A percentile compares a stretch with the other conserved stretches of the same genome.
Evolutionary conservation across 2,113 vertebrate genomes (phyloP).

Genomic region (Lagopus leucura): DNA sequence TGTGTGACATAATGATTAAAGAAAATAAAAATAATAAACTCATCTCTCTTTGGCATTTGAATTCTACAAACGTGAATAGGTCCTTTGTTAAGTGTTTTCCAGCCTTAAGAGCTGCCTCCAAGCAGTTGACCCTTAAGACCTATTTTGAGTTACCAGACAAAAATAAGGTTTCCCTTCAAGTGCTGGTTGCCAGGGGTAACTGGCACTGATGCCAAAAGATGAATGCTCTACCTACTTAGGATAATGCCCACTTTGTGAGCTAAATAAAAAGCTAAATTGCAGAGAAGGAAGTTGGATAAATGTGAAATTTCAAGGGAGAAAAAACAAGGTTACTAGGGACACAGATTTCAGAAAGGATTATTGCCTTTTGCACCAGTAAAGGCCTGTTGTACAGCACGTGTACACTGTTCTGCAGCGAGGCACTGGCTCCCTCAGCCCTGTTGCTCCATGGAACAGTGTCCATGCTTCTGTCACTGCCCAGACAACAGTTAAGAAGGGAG

Average conservation of each 20-base stretch:
- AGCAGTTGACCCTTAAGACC: slow-evolving; percentile 73
- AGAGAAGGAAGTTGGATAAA: slow-evolving; percentile 73
- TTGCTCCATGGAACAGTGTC: neutral
- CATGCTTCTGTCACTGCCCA: neutral
- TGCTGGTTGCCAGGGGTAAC: slow-evolving; percentile 82
- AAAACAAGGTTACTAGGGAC: slow-evolving; percentile 46
- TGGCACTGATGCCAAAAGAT: slow-evolving; percentile 73
- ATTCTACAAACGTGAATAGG: slow-evolving; percentile 54
- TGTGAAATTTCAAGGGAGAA: slow-evolving; percentile 72
- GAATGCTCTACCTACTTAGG: slow-evolving; percentile 80
- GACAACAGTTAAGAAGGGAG: neutral
- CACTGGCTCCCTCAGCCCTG: neutral
- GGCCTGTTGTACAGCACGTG: neutral
- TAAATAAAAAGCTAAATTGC: slow-evolving; percentile 83
- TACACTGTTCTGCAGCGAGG: neutral
- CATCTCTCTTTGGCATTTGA: slow-evolving; percentile 3
- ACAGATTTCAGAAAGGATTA: slow-evolving; percentile 42
- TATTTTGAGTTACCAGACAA: slow-evolving; percentile 73
- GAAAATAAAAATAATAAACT: neutral
- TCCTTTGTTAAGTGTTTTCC: slow-evolving; percentile 42
- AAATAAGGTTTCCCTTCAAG: slow-evolving; percentile 79
- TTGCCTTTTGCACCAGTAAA: slow-evolving; percentile 2
- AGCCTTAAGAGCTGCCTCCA: slow-evolving; percentile 46
- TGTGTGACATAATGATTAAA: neutral
- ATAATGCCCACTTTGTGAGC: slow-evolving; percentile 82